Conservation (phyloP, 2,797 vertebrate genomes). For the Hybognathus amarus region DNA sequence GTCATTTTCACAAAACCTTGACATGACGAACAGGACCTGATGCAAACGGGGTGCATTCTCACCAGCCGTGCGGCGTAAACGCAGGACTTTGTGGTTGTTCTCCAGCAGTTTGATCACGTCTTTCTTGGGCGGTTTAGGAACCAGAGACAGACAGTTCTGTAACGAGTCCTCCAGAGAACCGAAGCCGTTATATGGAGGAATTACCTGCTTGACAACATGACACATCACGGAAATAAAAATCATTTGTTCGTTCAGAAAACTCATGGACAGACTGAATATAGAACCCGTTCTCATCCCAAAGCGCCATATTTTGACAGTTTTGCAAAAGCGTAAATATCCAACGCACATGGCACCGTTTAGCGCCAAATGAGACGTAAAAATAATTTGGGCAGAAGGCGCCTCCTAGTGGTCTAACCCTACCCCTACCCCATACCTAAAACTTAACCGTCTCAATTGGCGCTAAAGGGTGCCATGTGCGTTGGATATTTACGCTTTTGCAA, state of each 20-base stretch:
- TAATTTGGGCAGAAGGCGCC: no score
- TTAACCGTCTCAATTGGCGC: no score
- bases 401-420: no score
- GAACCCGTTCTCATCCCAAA: no score
- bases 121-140: slow-evolving; percentile 85
- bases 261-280: background rate
- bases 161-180: slow-evolving; percentile 90
- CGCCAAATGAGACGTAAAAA: no score
- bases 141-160: slow-evolving; percentile 88
- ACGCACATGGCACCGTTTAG: no score
- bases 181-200: slow-evolving; percentile 92
- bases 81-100: slow-evolving; percentile 84
- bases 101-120: slow-evolving; percentile 85
- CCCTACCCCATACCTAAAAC: no score
- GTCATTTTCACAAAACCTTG: background rate
- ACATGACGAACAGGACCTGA: background rate
- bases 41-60: slow-evolving; percentile 61
- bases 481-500: no score
- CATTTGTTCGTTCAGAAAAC: background rate
- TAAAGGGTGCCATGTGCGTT: no score
- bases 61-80: slow-evolving; percentile 86
- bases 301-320: no score
- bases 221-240: background rate
- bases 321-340: no score
- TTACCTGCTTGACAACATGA: slow-evolving; percentile 68